These are phyloP conservation scores for Acomys russatus DNA, from an alignment of 2,797 vertebrate species.

Conservation along the genomic window DNA sequence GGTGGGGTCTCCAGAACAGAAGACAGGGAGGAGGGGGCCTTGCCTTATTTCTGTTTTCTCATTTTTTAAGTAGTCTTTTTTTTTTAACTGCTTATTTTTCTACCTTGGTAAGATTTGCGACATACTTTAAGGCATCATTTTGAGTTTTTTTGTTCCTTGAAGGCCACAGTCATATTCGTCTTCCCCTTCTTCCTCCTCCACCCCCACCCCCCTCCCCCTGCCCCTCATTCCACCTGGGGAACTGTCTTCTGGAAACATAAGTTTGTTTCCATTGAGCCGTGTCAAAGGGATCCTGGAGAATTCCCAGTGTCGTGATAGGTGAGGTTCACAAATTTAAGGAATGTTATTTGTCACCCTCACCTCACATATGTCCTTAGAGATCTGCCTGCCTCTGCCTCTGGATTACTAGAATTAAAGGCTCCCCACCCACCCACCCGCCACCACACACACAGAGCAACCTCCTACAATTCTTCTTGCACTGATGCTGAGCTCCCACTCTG, in stretches of 20 bases:
- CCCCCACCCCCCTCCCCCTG: fast-evolving
- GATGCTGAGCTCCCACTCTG: not conserved
- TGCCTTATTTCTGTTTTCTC: not conserved
- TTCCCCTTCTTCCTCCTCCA: fast-evolving
- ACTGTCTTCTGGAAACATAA: not conserved
- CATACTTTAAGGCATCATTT: not conserved
- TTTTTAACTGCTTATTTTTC: not conserved
- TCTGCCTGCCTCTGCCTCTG: not conserved
- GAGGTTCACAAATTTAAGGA: not conserved
- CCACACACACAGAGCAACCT: not conserved
- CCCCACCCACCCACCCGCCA: too few relatives aligned
- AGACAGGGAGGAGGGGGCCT: not conserved
- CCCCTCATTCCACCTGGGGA: not conserved
- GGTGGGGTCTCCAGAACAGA: not conserved
- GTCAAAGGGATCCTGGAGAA: not conserved
- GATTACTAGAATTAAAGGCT: not conserved
- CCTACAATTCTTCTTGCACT: not conserved
- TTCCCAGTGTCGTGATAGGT: not conserved
- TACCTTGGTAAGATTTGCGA: constrained; percentile 7
- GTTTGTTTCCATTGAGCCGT: not conserved
- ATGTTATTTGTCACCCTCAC: not conserved
- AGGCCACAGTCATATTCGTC: not conserved
- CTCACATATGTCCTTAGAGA: not conserved
- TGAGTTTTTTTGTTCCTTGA: not conserved
- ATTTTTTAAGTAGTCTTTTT: not conserved